These are phyloP conservation scores for Phania funesta DNA, from an alignment of 2,888 invertebrate species.

Conservation along the genomic window DNA sequence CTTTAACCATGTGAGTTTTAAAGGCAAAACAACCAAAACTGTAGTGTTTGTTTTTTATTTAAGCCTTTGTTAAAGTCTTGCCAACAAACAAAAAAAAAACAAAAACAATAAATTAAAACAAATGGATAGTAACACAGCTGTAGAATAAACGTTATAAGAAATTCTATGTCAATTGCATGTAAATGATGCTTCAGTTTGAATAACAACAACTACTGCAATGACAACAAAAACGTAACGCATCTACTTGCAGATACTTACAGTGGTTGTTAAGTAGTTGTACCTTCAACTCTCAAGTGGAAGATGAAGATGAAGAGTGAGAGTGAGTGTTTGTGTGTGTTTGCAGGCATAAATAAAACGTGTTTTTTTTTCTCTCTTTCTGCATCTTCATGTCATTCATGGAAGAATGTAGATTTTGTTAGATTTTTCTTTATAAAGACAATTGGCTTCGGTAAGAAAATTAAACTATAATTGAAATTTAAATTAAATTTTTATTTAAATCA, in stretches of 20 bases:
- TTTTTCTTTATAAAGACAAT: neutral
- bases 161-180: constrained; percentile 66
- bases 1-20: constrained; percentile 26
- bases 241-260: neutral
- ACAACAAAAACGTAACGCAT: constrained; percentile 12
- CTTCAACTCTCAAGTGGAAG: constrained; percentile 52
- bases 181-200: constrained; percentile 53
- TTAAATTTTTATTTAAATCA: neutral
- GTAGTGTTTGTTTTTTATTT: constrained; percentile 6
- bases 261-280: constrained; percentile 46
- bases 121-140: constrained; percentile 2
- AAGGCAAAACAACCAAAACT: neutral
- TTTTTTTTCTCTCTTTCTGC: neutral
- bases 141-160: constrained; percentile 49
- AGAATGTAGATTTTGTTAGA: neutral
- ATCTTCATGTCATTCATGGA: neutral
- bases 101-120: neutral
- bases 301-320: constrained; percentile 13
- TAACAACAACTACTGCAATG: constrained; percentile 9
- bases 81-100: too few relatives aligned
- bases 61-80: neutral
- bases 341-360: constrained; percentile 14
- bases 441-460: neutral
- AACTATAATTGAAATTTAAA: neutral
- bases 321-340: neutral